Base-by-base conservation (phyloP, 2,888 invertebrate genomes). In the Thymelicus acteon region DNA sequence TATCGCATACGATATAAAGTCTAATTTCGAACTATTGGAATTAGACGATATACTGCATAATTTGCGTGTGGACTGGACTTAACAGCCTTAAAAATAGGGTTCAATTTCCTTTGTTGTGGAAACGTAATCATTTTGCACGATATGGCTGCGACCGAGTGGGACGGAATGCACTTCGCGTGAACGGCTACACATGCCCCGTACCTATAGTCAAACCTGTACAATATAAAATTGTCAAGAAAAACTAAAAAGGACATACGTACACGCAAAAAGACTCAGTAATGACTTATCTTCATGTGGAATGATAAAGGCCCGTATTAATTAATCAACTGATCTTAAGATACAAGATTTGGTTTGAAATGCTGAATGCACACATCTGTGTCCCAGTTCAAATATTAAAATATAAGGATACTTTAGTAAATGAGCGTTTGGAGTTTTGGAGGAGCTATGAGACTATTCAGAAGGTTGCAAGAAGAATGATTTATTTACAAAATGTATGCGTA, bases 11-110 rank as follows among this genome's bases (percentile, higher is more conserved):
- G 70, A 64, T 62, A 49, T 73, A 75, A 73, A 72, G 74, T 71
- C 75, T 74, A 73, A 70, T 75, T 75, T 75, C 72, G 72, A 72
- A 73, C 71, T 72, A 72, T 72, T 69, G 67, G 67, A 60, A 72
- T 65, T 64, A 60, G 67, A 68, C 52, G n/a, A 37, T 58, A 15
- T 58, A 15, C 39, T 15, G n/a, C n/a, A 24, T 7, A 2, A 37
- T n/a, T 7, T 39, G 13, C 58, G 58, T 13, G 7, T 58, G 12
- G 54, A 4, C 24, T 24, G 24, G 54, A 12, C 12, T 24, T 54
- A 24, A 54, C 7, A 3, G 0, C 1, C 12, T 54, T 24, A 10
- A 12, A 0, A 24, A 54, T 39, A 58, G 39, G 39, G 39, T 58
- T n/a, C 0, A 58, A n/a, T 7, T 58, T 58, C 7, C 2, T 39